Percentiles rank a stretch among this genome's conserved stretches.
These are phyloP conservation scores for Vombatus ursinus DNA, from an alignment of 2,113 vertebrate genomes.

Conservation along the genomic window DNA sequence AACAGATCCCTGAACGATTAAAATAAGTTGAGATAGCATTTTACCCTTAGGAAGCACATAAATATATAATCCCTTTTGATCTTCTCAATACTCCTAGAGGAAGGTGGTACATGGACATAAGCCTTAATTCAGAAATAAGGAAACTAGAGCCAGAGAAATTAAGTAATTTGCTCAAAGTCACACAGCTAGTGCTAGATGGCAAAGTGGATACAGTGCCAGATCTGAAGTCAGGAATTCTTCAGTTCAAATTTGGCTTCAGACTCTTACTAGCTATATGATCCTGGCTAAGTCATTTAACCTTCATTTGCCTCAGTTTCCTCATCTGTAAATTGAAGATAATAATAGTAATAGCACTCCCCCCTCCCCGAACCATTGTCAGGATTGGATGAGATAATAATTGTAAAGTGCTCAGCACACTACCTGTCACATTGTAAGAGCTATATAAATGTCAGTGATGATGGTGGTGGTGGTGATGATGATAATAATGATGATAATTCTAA, in stretches of 20 bases:
- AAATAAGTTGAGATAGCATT: not conserved
- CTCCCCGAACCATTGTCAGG: not conserved
- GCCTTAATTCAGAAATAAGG: not conserved
- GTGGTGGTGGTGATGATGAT: no score
- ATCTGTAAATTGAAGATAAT: not conserved
- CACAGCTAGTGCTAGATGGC: not conserved
- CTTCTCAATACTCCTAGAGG: not conserved
- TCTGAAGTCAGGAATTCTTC: not conserved
- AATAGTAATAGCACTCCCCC: not conserved
- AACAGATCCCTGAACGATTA: not conserved
- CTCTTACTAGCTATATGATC: not conserved
- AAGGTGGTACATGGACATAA: not conserved
- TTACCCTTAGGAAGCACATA: not conserved
- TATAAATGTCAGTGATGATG: not conserved
- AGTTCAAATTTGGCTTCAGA: not conserved
- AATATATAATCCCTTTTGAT: not conserved
- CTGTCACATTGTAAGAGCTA: not conserved
- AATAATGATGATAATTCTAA: not conserved
- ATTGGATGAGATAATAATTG: not conserved
- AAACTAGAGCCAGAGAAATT: not conserved
- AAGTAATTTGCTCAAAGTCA: not conserved
- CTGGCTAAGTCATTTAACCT: not conserved
- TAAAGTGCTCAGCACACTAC: not conserved
- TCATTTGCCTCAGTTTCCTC: not conserved
- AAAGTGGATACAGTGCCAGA: not conserved